Base-by-base conservation (phyloP, 2,888 invertebrate genomes). In the Crematogaster levior region DNA sequence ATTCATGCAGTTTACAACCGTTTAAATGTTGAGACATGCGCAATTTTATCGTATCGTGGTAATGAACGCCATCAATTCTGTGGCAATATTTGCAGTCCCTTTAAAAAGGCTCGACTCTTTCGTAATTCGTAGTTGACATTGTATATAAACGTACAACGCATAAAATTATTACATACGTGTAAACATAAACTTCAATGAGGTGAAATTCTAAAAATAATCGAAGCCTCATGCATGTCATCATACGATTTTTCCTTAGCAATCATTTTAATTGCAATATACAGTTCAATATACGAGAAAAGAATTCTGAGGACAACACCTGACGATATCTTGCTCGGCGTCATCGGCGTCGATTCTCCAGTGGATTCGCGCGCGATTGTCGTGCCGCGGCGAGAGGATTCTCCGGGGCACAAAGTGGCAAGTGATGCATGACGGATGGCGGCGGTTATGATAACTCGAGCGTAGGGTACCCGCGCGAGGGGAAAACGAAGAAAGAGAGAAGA, bases 391-490 rank as follows among this genome's bases (percentile, higher is more conserved):
- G 60, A 58, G 63, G 68, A 81, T 65, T 83, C 73, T 80, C 84
- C 77, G 80, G 84, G 80, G 86, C 90, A 92, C 90, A 91, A 91
- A 91, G 91, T 89, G 89, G 86, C 89, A 86, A 91, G 89, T 91
- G 91, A 90, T 91, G 91, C 91, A 91, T 90, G 90, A 91, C 91
- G 90, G 86, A 87, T 88, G 90, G 88, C 88, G 88, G 90, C 86
- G 90, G 90, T 91, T 91, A 91, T 92, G 90, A 91, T 90, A 91
- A 91, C 88, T 90, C 87, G 85, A 82, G 87, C 83, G 84, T 83
- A 66, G 66, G 81, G 75, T 68, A 68, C 21, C 24, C 70, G 58
- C n/a, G 48, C 12, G 84, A 37, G 30, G 58, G 30, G 58, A 61
- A 53, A 73, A 27, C 53, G 65, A 46, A 61, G 66, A 30, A 15